Base-by-base conservation (phyloP, 2,888 invertebrate species). In the Apodemia duryi region DNA sequence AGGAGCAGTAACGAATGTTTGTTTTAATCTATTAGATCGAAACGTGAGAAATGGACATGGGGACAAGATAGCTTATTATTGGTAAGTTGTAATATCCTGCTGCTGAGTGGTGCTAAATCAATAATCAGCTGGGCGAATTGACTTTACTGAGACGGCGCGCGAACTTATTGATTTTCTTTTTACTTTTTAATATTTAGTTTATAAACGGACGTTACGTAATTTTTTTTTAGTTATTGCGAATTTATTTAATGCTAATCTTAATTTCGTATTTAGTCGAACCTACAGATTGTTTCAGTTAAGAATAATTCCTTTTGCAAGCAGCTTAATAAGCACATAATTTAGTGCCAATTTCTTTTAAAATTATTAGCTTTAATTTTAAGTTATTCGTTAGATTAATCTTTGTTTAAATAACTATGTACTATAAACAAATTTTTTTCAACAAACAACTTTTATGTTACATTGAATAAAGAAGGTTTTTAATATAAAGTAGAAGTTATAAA, bases 11-110 rank as follows among this genome's bases (percentile, higher is more conserved):
- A 99, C 99, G 54, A 99, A 99, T 85, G 95, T 99, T 71, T 97
- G 97, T 82, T 99, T 98, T 89, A 99, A 99, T 91, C 93, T 97
- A 64, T 91, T 99, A 74, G 99, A 99, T 88, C 94, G 97, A 70
- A 97, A 98, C 85, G 95, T 99, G 65, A 94, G 96, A 77, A 96
- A 95, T 74, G 98, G 98, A 21, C 90, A 95, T 70, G 98, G 98
- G 41, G 97, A 98, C 76, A 97, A 96, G 83, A 94, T 98, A 70
- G 98, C 98, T 29, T 99, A 95, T 89, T 98, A 97, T 84, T 99
- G 99, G 99, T 98, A 91, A 95, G 96, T 52, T 52, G 28, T 76
- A 7, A 65, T 68, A 73, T 73, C 74, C 74, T 73, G 63, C 66
- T 69, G n/a, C 41, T 9, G 41, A 57, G 73, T 65, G 70, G 74